phyloP scores from a whole-genome alignment of 2,797 vertebrate species.

The Xerus rutilus region DNA sequence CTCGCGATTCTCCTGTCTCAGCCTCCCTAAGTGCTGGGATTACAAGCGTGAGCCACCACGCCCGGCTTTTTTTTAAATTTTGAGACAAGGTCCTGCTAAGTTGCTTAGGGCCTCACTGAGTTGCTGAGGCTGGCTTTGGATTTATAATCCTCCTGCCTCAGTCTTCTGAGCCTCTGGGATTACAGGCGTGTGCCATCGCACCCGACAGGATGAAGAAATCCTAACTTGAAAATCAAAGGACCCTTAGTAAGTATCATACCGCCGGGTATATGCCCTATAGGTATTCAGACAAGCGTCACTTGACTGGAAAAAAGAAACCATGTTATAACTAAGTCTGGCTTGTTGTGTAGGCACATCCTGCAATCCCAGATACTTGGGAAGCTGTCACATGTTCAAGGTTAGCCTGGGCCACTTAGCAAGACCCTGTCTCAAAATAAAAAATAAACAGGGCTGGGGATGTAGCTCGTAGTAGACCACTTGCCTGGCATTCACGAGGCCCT shows the following conservation, averaged over 20 bases:
- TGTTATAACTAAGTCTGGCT: background rate
- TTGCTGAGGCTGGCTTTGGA: too few species aligned
- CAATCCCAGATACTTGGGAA: too few species aligned
- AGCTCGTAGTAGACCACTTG: background rate
- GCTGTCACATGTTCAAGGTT: background rate
- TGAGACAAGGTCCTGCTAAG: too few species aligned
- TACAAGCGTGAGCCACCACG: too few species aligned
- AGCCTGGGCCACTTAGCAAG: background rate
- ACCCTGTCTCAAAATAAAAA: background rate
- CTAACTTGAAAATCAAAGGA: background rate
- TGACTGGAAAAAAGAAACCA: background rate
- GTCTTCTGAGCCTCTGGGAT: too few species aligned
- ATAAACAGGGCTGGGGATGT: background rate
- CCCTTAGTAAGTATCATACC: accelerated
- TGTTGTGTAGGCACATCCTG: too few species aligned
- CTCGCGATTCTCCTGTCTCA: too few species aligned
- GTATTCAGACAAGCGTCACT: background rate
- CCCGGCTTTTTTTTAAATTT: too few species aligned
- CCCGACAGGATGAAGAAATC: background rate
- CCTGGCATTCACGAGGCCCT: background rate
- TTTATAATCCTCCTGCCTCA: too few species aligned
- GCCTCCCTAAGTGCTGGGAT: too few species aligned
- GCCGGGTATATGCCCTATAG: accelerated
- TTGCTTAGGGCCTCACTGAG: too few species aligned
- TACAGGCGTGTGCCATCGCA: too few species aligned